These are phyloP conservation scores for Nesoenas mayeri DNA, from an alignment of 2,113 vertebrate species.

Conservation along the genomic window DNA sequence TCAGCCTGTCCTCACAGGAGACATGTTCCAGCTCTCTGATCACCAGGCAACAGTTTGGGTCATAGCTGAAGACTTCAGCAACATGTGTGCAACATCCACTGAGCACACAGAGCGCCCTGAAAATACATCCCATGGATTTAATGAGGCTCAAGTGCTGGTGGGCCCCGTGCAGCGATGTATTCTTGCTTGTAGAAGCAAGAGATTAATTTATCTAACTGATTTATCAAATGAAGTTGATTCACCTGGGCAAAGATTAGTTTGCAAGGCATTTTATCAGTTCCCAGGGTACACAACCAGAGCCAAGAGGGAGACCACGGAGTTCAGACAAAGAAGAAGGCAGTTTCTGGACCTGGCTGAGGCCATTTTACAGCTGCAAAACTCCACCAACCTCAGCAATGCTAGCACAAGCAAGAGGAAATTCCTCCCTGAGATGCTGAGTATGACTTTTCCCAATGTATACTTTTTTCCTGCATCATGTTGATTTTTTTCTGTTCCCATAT, in stretches of 20 bases:
- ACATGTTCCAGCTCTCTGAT: background rate
- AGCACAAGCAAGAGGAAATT: background rate
- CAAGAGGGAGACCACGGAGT: background rate
- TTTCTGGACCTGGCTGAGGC: background rate
- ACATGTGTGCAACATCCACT: accelerated
- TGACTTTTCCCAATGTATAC: background rate
- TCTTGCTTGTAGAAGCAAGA: background rate
- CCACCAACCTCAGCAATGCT: background rate
- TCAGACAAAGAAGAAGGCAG: background rate
- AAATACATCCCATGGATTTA: background rate
- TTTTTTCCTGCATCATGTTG: background rate
- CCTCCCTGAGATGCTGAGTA: background rate
- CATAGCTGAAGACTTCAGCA: background rate
- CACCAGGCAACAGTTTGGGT: background rate
- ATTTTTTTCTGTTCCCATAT: background rate
- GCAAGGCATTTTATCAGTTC: background rate
- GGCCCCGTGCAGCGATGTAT: accelerated
- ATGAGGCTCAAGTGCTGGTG: background rate
- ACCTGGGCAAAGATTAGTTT: background rate
- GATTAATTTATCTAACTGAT: background rate
- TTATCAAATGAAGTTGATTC: background rate
- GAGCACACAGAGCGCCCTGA: background rate
- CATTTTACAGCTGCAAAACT: background rate
- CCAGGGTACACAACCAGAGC: accelerated
- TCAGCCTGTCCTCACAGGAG: too few species aligned